A percentile compares a stretch with the other conserved stretches of the same genome.
Conservation (phyloP, 2,888 invertebrate genomes). For the Aphodius sticticus region DNA sequence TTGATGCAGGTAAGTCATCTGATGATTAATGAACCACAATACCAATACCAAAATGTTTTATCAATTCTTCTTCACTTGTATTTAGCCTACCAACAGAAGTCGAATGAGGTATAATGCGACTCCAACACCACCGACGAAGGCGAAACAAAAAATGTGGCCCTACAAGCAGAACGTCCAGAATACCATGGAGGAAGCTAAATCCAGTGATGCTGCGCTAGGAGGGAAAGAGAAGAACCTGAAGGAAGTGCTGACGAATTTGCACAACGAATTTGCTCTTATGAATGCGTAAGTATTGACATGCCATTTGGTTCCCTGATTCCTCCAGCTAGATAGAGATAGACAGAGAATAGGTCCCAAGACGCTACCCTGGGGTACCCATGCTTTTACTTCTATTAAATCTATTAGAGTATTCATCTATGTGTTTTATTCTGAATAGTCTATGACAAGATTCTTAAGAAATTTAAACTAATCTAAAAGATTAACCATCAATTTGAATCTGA, state of each 20-base stretch:
- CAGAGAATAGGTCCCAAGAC: too few relatives aligned
- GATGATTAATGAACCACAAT: too few relatives aligned
- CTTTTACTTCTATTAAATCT: too few relatives aligned
- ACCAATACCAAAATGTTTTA: too few relatives aligned
- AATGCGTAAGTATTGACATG: conserved; percentile 50
- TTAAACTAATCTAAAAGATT: too few relatives aligned
- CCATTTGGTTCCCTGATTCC: not conserved
- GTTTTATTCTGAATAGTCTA: too few relatives aligned
- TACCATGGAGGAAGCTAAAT: conserved; percentile 28
- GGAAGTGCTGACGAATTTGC: conserved; percentile 56
- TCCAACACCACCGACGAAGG: not conserved
- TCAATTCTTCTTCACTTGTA: not conserved
- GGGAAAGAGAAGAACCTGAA: conserved; percentile 55
- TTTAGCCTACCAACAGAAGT: not conserved
- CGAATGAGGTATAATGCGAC: not conserved
- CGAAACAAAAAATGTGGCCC: not conserved
- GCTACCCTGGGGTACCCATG: too few relatives aligned
- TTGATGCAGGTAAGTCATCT: conserved; percentile 29
- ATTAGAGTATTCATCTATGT: too few relatives aligned
- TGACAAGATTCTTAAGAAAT: too few relatives aligned
- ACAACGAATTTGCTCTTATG: conserved; percentile 56
- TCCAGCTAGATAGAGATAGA: too few relatives aligned
- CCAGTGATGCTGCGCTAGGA: conserved; percentile 34
- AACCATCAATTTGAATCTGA: too few relatives aligned
- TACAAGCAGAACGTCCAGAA: not conserved